phyloP scores from a whole-genome alignment of 1,140 invertebrate species.

The Trichonephila clavata region DNA sequence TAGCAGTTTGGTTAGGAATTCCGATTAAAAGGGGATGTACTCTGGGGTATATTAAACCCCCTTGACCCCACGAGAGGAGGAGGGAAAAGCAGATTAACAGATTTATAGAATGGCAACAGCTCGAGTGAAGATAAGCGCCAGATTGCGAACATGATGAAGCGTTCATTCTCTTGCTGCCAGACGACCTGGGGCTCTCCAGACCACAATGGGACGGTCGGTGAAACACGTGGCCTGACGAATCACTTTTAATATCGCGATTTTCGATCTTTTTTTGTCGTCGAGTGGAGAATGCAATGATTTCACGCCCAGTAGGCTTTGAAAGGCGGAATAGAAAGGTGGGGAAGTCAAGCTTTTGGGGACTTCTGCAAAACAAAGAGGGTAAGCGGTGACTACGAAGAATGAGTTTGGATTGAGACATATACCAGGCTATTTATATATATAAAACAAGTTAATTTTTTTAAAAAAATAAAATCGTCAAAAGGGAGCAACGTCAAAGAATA shows the following conservation, averaged over 20 bases:
- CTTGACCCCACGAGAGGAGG: constrained; percentile 30
- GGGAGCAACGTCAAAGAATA: too few species aligned
- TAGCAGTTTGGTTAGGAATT: background rate
- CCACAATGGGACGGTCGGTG: constrained; percentile 62
- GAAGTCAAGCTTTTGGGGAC: background rate
- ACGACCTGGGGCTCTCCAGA: constrained; percentile 33
- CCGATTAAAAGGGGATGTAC: background rate
- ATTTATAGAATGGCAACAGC: constrained; percentile 68
- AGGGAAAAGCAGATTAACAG: constrained; percentile 63
- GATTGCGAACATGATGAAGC: constrained; percentile 66
- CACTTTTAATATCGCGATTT: constrained; percentile 58
- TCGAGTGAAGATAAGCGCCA: constrained; percentile 58
- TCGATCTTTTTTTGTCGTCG: constrained; percentile 1
- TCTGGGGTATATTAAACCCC: constrained; percentile 41
- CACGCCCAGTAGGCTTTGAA: constrained; percentile 45
- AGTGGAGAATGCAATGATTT: constrained; percentile 46
- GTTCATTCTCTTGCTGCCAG: background rate
- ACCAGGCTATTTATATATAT: too few species aligned
- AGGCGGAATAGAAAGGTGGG: background rate
- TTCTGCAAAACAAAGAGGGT: background rate
- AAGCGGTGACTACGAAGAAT: background rate
- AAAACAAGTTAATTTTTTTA: too few species aligned
- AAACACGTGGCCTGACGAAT: constrained; percentile 43
- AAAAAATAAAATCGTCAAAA: too few species aligned
- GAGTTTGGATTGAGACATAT: too few species aligned